Conservation (phyloP, 64 coral and sea anemone genomes). For the Dendrophyllia cribrosa region DNA sequence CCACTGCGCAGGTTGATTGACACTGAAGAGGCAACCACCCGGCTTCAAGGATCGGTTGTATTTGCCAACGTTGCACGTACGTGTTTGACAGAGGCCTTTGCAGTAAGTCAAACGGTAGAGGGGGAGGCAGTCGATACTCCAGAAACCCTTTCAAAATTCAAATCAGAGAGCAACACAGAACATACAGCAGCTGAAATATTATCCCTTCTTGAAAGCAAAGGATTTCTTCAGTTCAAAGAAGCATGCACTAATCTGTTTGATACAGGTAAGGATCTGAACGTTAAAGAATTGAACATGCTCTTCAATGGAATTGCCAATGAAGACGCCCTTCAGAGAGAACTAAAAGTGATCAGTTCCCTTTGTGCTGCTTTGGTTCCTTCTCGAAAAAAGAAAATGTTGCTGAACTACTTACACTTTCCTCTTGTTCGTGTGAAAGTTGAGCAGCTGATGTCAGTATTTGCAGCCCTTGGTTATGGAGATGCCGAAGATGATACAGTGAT, state of each 20-base stretch:
- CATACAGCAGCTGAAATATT: neutral
- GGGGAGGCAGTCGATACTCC: neutral
- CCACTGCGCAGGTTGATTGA: neutral
- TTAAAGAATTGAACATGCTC: neutral
- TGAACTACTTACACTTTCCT: constrained; percentile 43
- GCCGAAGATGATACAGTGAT: neutral
- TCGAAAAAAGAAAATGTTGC: constrained; percentile 36
- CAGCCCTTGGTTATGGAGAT: constrained; percentile 33
- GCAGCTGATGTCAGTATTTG: constrained; percentile 7
- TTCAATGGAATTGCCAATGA: neutral
- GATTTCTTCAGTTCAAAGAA: neutral
- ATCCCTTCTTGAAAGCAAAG: neutral
- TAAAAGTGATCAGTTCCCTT: neutral
- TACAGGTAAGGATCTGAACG: neutral
- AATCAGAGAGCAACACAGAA: too few species aligned
- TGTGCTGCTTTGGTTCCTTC: neutral
- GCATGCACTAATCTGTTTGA: neutral
- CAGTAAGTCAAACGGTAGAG: neutral
- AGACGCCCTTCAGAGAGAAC: neutral
- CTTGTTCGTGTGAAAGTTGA: constrained; percentile 1
- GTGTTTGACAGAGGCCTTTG: neutral
- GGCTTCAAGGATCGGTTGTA: neutral
- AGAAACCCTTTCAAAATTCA: neutral
- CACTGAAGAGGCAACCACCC: neutral
- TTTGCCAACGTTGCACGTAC: constrained; percentile 9